Evolutionary conservation across 2,888 invertebrate genomes (phyloP).

Genomic region (Amblyteles armatorius): DNA sequence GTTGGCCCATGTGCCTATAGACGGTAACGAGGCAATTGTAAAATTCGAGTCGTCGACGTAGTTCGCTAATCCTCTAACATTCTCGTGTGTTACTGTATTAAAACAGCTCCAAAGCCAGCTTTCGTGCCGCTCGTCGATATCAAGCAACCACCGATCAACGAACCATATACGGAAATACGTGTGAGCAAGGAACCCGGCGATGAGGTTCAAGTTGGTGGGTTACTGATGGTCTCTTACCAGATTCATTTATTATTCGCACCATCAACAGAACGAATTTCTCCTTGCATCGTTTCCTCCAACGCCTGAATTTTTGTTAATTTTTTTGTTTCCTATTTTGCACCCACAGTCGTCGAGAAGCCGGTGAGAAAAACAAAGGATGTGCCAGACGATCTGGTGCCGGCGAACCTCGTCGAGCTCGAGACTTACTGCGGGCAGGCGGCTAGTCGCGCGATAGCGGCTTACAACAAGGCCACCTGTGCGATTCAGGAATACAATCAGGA

Average conservation of each 20-base stretch:
- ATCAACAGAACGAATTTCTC: not conserved
- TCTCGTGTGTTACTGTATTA: conserved; percentile 66
- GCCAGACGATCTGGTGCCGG: conserved; percentile 77
- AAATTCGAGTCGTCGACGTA: not conserved
- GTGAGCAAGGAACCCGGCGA: conserved; percentile 83
- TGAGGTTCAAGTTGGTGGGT: conserved; percentile 82
- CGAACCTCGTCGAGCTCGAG: conserved; percentile 86
- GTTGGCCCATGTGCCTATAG: conserved; percentile 25
- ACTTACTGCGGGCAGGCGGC: conserved; percentile 86
- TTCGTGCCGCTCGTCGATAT: conserved; percentile 79
- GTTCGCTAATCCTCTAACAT: conserved; percentile 59
- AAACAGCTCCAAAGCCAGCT: conserved; percentile 82
- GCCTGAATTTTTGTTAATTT: not conserved
- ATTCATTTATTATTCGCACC: not conserved
- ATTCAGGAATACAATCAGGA: conserved; percentile 86
- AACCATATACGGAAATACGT: conserved; percentile 84
- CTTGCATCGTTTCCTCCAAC: not conserved
- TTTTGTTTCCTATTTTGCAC: not conserved
- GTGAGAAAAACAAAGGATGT: conserved; percentile 69
- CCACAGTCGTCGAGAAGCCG: conserved; percentile 79
- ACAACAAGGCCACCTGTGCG: conserved; percentile 87
- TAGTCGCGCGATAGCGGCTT: conserved; percentile 89
- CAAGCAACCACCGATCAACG: conserved; percentile 76
- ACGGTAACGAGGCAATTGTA: conserved; percentile 27
- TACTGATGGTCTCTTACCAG: conserved; percentile 44